Conservation (phyloP, 2,888 invertebrate genomes). For the Baronia brevicornis region DNA sequence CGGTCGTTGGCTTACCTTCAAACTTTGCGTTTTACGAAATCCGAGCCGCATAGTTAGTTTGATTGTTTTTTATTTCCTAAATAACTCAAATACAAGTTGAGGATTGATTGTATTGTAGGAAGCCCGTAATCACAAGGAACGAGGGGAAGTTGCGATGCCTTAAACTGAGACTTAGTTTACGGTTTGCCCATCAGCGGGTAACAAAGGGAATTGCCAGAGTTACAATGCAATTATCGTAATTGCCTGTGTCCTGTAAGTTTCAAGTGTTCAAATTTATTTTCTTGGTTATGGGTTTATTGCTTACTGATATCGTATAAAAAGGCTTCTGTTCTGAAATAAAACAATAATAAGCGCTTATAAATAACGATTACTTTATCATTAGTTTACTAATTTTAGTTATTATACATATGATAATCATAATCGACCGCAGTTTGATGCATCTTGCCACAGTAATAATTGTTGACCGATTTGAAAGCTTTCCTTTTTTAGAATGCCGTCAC, state of each 20-base stretch:
- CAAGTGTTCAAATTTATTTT: constrained; percentile 29
- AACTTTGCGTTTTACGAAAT: constrained; percentile 61
- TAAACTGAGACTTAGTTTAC: constrained; percentile 43
- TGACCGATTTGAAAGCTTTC: too few relatives aligned
- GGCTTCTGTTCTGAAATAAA: too few relatives aligned
- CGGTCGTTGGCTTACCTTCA: constrained; percentile 67
- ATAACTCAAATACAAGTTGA: constrained; percentile 72
- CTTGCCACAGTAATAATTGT: too few relatives aligned
- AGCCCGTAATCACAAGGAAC: constrained; percentile 48
- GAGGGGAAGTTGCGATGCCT: constrained; percentile 35
- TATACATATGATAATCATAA: too few relatives aligned
- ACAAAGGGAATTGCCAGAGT: constrained; percentile 34
- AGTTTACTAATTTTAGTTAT: too few relatives aligned
- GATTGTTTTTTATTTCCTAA: constrained; percentile 63
- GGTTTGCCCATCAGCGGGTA: constrained; percentile 33
- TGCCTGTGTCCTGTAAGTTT: constrained; percentile 30
- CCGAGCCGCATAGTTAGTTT: constrained; percentile 50
- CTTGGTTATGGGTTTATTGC: too few relatives aligned
- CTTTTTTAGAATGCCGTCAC: too few relatives aligned
- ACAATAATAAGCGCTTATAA: too few relatives aligned
- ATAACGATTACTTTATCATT: too few relatives aligned
- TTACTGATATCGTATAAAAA: too few relatives aligned
- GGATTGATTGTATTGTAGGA: constrained; percentile 67
- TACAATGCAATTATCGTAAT: constrained; percentile 35
- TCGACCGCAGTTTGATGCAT: too few relatives aligned